A percentile compares a stretch with the other conserved stretches of the same genome.
Conservation (phyloP, 2,888 invertebrate genomes). For the Hirudinaria manillensis region DNA sequence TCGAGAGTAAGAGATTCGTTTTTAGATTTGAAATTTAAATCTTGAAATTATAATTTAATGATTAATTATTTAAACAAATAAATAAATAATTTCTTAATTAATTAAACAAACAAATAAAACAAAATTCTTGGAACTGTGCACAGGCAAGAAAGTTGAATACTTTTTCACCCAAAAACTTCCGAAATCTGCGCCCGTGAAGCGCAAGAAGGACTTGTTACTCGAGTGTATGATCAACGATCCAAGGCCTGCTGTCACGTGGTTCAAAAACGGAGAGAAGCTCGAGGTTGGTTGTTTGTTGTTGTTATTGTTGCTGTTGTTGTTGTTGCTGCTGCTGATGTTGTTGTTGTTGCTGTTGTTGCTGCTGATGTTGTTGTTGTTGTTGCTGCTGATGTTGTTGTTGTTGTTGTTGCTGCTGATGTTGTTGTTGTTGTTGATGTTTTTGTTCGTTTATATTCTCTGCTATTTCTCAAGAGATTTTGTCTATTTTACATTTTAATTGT, state of each 20-base stretch:
- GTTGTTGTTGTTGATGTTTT: too few relatives aligned
- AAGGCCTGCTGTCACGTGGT: conserved; percentile 84
- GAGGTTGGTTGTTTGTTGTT: conserved; percentile 49
- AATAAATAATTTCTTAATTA: too few relatives aligned
- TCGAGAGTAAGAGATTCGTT: conserved; percentile 64
- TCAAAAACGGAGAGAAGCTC: conserved; percentile 81
- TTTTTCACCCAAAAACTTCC: conserved; percentile 83
- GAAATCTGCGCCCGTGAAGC: conserved; percentile 80
- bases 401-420: too few relatives aligned
- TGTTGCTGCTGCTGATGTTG: not conserved
- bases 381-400: not conserved
- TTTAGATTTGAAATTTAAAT: conserved; percentile 36
- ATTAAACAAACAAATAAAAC: too few relatives aligned
- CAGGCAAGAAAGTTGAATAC: conserved; percentile 88
- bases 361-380: not conserved
- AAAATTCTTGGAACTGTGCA: not conserved
- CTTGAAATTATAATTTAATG: too few relatives aligned
- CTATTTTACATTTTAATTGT: too few relatives aligned
- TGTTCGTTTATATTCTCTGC: too few relatives aligned
- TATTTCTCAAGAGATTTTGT: too few relatives aligned
- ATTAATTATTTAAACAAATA: too few relatives aligned
- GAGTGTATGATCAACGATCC: conserved; percentile 90
- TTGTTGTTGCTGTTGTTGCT: not conserved
- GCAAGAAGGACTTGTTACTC: conserved; percentile 78
- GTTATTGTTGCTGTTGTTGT: not conserved